Evolutionary conservation across 2,113 vertebrate genomes (phyloP).

Genomic region (Neolamprologus sp.): DNA sequence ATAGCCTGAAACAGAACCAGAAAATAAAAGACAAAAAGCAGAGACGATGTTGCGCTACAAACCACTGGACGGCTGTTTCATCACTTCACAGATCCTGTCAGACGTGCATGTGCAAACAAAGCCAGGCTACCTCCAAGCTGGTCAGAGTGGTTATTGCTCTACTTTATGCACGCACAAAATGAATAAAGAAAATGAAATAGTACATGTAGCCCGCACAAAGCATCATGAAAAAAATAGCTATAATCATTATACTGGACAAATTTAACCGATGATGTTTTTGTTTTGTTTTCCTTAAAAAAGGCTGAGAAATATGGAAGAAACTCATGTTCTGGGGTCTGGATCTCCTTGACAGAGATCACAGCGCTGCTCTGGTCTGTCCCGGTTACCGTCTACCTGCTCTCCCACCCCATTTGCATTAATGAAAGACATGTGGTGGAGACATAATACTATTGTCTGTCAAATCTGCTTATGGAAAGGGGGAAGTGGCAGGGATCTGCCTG

Average conservation of each 20-base stretch:
- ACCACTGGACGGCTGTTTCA: background rate
- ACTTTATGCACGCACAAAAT: background rate
- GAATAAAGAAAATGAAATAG: background rate
- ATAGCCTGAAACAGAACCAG: background rate
- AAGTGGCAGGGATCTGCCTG: constrained; percentile 9
- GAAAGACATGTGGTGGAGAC: constrained; percentile 51
- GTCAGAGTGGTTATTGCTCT: background rate
- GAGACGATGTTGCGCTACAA: background rate
- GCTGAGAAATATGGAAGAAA: background rate
- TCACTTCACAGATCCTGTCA: background rate
- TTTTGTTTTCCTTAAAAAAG: background rate
- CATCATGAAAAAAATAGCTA: background rate
- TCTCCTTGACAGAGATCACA: background rate
- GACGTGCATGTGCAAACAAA: background rate
- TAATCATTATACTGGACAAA: background rate
- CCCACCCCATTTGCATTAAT: background rate
- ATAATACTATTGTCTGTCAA: constrained; percentile 53
- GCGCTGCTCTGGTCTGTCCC: background rate
- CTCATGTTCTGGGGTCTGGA: background rate
- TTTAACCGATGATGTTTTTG: background rate
- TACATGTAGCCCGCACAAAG: background rate
- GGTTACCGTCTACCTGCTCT: background rate
- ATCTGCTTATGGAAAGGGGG: constrained; percentile 59
- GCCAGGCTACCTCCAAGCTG: background rate
- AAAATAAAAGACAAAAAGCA: background rate